These are phyloP conservation scores for Pandion haliaetus DNA, from an alignment of 2,113 vertebrate species.

Conservation along the genomic window DNA sequence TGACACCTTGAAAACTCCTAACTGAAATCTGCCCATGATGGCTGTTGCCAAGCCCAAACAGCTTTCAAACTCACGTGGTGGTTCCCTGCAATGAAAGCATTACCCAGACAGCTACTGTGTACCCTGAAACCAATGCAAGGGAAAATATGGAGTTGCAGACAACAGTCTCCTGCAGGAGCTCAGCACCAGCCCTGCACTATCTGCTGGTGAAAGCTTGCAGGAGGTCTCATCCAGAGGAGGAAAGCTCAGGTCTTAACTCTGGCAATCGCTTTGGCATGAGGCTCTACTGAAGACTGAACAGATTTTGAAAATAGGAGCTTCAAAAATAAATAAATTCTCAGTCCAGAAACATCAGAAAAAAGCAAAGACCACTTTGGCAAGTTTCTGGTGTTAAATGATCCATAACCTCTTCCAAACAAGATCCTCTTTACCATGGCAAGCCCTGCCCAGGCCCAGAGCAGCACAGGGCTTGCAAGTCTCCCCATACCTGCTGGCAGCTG, in stretches of 20 bases:
- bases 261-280: background rate
- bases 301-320: background rate
- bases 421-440: background rate
- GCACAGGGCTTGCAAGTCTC: background rate
- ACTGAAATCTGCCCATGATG: fast-evolving
- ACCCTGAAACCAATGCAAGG: background rate
- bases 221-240: background rate
- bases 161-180: background rate
- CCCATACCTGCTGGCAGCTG: fast-evolving
- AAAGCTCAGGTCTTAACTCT: background rate
- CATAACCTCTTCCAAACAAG: background rate
- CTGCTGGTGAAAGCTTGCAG: background rate
- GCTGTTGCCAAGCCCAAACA: background rate
- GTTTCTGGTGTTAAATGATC: background rate
- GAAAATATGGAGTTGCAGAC: background rate
- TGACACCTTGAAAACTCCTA: background rate
- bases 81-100: background rate
- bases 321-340: background rate
- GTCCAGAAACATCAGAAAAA: background rate
- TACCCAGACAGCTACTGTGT: background rate
- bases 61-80: fast-evolving
- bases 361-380: background rate
- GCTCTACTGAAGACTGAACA: background rate
- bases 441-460: background rate
- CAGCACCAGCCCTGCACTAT: background rate